Percentiles rank a stretch among this genome's conserved stretches.
phyloP scores from a whole-genome alignment of 2,113 vertebrate genomes.

The Upupa epops region DNA sequence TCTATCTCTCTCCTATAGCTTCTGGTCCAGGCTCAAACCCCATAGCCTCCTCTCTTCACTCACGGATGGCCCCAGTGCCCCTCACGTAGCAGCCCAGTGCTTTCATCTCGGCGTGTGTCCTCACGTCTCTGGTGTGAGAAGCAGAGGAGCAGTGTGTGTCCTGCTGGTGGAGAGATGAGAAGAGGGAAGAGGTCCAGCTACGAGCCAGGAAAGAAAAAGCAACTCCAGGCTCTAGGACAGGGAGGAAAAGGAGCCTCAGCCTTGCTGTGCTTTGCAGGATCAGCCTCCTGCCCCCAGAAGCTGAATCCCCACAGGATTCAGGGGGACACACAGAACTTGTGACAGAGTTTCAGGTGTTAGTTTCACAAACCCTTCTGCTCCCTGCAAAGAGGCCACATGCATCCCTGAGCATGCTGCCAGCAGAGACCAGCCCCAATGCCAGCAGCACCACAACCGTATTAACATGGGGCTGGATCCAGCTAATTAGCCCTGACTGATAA shows the following conservation, averaged over 20 bases:
- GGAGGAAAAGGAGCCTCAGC: not conserved
- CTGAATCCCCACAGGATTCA: not conserved
- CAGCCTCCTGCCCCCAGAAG: not conserved
- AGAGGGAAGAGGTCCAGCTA: not conserved
- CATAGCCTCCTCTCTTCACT: not conserved
- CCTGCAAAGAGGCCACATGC: fast-evolving
- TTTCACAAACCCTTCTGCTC: not conserved
- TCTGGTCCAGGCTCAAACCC: not conserved
- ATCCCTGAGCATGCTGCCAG: not conserved
- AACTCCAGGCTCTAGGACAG: not conserved
- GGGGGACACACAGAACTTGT: not conserved
- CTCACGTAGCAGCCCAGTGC: not conserved
- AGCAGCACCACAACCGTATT: not conserved
- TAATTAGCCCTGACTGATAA: not conserved
- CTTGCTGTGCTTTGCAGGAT: not conserved
- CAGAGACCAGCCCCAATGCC: not conserved
- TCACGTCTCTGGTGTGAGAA: not conserved
- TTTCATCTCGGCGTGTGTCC: fast-evolving
- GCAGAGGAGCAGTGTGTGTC: not conserved
- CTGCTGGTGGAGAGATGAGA: not conserved
- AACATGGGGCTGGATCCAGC: not conserved
- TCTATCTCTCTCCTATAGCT: not conserved
- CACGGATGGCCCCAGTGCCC: fast-evolving
- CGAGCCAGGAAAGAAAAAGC: not conserved
- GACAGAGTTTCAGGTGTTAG: not conserved